Conservation (phyloP, 2,113 vertebrate species). For the Azemiops feae region DNA sequence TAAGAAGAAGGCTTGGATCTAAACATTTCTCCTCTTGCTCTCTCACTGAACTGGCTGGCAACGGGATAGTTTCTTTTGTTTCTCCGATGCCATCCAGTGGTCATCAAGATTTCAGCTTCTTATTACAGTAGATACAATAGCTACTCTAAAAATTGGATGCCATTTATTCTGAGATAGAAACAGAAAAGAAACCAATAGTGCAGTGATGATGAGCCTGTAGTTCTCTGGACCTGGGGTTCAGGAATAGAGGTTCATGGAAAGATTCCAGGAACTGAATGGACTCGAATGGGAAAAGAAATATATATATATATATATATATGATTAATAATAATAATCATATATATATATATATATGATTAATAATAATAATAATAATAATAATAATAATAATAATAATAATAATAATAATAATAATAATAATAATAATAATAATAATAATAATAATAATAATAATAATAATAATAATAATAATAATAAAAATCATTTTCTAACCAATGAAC, state of each 20-base stretch:
- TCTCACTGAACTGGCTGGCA: not conserved
- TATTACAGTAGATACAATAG: too few relatives aligned
- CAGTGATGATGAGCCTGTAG: not conserved
- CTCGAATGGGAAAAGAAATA: not conserved
- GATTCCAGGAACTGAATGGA: not conserved
- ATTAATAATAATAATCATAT: too few relatives aligned
- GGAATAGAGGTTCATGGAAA: not conserved
- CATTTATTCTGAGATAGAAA: not conserved
- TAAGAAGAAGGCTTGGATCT: not conserved
- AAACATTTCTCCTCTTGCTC: not conserved
- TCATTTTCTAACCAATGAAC: too few relatives aligned
- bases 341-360: too few relatives aligned
- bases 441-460: too few relatives aligned
- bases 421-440: too few relatives aligned
- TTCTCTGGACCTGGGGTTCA: not conserved
- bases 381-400: too few relatives aligned
- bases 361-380: too few relatives aligned
- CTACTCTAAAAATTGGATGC: not conserved
- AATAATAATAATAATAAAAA: too few relatives aligned
- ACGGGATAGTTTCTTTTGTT: not conserved
- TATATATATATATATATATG: too few relatives aligned
- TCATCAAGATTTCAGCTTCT: not conserved
- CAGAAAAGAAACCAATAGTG: not conserved
- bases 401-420: too few relatives aligned
- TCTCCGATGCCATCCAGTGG: not conserved